phyloP scores from a whole-genome alignment of 2,797 vertebrate species.

The Eospalax fontanierii region DNA sequence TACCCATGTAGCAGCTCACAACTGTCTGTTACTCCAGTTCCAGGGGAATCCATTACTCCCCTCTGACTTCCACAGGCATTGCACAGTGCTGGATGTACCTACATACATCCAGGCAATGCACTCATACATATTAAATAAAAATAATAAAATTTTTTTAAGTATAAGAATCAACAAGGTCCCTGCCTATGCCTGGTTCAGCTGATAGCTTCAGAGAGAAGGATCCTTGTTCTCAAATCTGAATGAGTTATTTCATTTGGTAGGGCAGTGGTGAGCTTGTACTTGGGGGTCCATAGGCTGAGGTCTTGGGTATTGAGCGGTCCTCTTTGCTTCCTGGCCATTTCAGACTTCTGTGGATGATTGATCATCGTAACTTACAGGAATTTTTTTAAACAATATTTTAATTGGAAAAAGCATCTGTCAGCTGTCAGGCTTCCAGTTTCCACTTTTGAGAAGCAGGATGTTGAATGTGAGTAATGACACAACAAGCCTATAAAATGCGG shows the following conservation, averaged over 20 bases:
- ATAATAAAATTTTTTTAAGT: neutral
- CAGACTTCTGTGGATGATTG: constrained; percentile 66
- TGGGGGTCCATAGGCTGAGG: neutral
- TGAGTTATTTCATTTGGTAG: neutral
- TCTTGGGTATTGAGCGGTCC: constrained; percentile 43
- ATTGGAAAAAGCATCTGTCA: constrained; percentile 87
- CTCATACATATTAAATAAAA: too few relatives aligned
- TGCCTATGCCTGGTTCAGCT: neutral
- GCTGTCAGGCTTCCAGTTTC: constrained; percentile 80
- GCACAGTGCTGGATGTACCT: too few relatives aligned
- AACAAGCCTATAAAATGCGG: constrained; percentile 90
- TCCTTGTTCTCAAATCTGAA: constrained; percentile 68
- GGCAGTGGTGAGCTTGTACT: neutral
- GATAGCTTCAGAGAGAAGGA: constrained; percentile 9
- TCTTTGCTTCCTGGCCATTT: constrained; percentile 59
- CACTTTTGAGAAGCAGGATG: constrained; percentile 88
- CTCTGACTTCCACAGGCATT: too few relatives aligned
- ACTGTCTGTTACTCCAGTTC: too few relatives aligned
- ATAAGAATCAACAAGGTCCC: neutral
- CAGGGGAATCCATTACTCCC: too few relatives aligned
- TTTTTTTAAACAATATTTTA: constrained; percentile 80
- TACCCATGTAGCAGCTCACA: too few relatives aligned
- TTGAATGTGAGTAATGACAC: constrained; percentile 89
- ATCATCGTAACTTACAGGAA: constrained; percentile 80
- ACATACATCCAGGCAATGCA: too few relatives aligned